Percentiles rank a stretch among this genome's conserved stretches.
These are phyloP conservation scores for Poeciliopsis occidentalis DNA, from an alignment of 2,113 vertebrate species.

Conservation along the genomic window DNA sequence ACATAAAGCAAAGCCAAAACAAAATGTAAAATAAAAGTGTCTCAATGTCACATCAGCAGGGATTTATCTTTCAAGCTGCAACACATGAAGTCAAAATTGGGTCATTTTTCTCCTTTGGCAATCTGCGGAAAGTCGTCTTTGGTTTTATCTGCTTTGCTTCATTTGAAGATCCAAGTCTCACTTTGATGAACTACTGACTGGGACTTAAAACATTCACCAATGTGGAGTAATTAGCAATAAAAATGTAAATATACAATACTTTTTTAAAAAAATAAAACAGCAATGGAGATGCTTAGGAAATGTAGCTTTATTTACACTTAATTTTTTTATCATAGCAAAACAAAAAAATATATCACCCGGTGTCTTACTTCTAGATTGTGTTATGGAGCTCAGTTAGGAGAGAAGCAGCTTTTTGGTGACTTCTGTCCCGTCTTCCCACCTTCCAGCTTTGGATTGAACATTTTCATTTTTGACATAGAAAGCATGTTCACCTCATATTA, in stretches of 20 bases:
- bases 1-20: background rate
- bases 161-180: slow-evolving; percentile 49
- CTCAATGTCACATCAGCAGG: slow-evolving; percentile 31
- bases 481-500: background rate
- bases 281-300: slow-evolving; percentile 6
- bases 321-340: background rate
- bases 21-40: slow-evolving; percentile 30
- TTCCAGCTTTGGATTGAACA: background rate
- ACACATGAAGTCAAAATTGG: slow-evolving; percentile 50
- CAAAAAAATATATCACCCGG: background rate
- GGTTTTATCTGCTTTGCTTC: slow-evolving; percentile 50
- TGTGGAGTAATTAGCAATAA: slow-evolving; percentile 14
- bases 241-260: slow-evolving; percentile 40
- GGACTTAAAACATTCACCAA: slow-evolving; percentile 39
- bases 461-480: background rate
- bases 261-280: slow-evolving; percentile 20
- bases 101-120: slow-evolving; percentile 53
- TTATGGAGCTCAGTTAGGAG: background rate
- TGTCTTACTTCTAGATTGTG: background rate
- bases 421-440: background rate
- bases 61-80: slow-evolving; percentile 46
- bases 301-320: background rate
- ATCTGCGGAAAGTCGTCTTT: slow-evolving; percentile 35
- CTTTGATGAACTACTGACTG: slow-evolving; percentile 11
- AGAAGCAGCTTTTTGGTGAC: too few relatives aligned